Conservation (phyloP, 2,797 vertebrate species). For the Galagoides demidoff region DNA sequence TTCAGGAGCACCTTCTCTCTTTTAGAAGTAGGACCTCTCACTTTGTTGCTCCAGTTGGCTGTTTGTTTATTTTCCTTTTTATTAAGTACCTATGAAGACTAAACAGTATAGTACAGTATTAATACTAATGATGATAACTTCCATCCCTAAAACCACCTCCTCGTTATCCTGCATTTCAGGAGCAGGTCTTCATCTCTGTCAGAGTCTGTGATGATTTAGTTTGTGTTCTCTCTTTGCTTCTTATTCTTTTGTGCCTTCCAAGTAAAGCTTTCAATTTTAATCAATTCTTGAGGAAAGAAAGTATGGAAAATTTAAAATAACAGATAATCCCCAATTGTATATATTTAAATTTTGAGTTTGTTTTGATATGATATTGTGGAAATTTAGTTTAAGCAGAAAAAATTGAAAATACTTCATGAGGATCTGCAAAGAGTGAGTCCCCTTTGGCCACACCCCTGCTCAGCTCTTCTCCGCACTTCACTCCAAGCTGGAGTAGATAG, state of each 20-base stretch:
- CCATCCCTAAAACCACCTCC: background rate
- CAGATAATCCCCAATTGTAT: slow-evolving; percentile 7
- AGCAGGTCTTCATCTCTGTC: slow-evolving; percentile 17
- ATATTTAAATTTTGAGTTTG: slow-evolving; percentile 49
- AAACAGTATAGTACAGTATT: background rate
- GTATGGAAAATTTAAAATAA: slow-evolving; percentile 42
- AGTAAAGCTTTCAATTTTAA: slow-evolving; percentile 57
- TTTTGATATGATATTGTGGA: slow-evolving; percentile 36
- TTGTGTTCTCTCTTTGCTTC: slow-evolving; percentile 33
- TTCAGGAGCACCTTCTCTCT: background rate
- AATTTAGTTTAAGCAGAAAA: slow-evolving; percentile 39
- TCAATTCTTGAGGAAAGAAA: slow-evolving; percentile 32
- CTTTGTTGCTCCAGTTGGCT: background rate
- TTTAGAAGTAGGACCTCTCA: background rate
- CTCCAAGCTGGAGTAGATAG: slow-evolving; percentile 29
- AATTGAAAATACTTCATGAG: slow-evolving; percentile 31
- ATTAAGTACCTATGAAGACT: background rate
- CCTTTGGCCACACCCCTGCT: background rate
- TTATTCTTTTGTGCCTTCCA: slow-evolving; percentile 6
- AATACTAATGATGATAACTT: background rate
- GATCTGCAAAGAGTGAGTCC: slow-evolving; percentile 43
- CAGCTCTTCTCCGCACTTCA: background rate
- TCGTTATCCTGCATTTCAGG: background rate
- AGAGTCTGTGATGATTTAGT: slow-evolving; percentile 37
- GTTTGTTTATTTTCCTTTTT: background rate